phyloP scores from a whole-genome alignment of 2,797 vertebrate species.

The Bradypodion pumilum region DNA sequence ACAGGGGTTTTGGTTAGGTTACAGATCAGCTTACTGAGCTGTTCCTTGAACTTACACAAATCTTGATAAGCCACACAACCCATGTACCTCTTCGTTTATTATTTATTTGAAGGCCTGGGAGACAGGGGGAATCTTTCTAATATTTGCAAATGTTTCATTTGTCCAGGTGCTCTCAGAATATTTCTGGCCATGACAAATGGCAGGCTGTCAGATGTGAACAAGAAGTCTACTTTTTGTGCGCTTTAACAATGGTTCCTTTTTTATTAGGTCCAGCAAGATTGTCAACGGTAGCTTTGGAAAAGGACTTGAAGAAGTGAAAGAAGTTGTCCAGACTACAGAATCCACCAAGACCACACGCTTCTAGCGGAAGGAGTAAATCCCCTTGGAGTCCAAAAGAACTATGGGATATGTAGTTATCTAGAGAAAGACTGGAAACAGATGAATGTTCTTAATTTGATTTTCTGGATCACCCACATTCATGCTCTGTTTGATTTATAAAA shows the following conservation, averaged over 20 bases:
- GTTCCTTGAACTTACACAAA: background rate
- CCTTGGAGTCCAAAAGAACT: background rate
- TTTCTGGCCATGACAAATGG: background rate
- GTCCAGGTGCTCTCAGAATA: background rate
- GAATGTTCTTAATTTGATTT: background rate
- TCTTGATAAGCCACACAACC: background rate
- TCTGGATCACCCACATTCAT: background rate
- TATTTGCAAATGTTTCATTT: background rate
- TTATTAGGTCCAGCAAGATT: conserved; percentile 54
- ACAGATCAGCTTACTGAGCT: background rate
- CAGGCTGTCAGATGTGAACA: background rate
- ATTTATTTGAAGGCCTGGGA: background rate
- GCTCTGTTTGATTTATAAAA: no score
- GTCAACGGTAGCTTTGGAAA: conserved; percentile 37
- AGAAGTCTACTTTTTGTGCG: accelerated
- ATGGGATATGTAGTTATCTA: background rate
- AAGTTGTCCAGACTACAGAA: conserved; percentile 18
- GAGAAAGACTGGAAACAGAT: background rate
- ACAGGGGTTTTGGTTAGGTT: no score
- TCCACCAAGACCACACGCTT: conserved; percentile 46
- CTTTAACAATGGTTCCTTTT: conserved; percentile 34
- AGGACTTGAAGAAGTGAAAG: background rate
- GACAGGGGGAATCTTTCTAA: background rate
- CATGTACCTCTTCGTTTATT: background rate
- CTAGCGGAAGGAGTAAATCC: conserved; percentile 32